Conservation (phyloP, 1,140 invertebrate genomes). For the Drosophila sechellia region DNA sequence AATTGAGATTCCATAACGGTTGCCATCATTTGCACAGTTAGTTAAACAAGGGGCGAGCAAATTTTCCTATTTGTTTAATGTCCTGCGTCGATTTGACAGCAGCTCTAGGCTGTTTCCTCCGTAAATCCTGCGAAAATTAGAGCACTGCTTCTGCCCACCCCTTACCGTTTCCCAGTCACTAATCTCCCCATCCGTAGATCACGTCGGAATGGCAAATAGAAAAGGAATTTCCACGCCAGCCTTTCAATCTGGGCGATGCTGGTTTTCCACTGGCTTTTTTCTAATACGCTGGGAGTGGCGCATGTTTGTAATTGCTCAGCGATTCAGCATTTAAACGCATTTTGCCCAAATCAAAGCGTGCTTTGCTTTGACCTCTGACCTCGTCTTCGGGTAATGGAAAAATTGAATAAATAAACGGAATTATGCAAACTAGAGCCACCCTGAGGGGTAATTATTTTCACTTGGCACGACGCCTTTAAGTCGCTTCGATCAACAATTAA, state of each 20-base stretch:
- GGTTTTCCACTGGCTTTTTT: slow-evolving; percentile 8
- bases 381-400: slow-evolving; percentile 24
- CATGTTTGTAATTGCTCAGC: slow-evolving; percentile 61
- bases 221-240: slow-evolving; percentile 57
- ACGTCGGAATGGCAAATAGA: slow-evolving; percentile 72
- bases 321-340: slow-evolving; percentile 48
- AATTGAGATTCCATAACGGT: slow-evolving; percentile 70
- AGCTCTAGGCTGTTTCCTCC: neutral
- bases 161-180: slow-evolving; percentile 50
- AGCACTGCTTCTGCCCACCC: slow-evolving; percentile 12
- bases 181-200: slow-evolving; percentile 32
- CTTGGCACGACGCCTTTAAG: neutral
- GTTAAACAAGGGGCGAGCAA: slow-evolving; percentile 60
- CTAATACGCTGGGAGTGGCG: slow-evolving; percentile 7
- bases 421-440: slow-evolving; percentile 20
- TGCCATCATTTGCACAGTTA: slow-evolving; percentile 72
- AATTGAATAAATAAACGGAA: slow-evolving; percentile 34
- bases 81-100: slow-evolving; percentile 54
- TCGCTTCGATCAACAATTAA: slow-evolving; percentile 1
- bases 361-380: slow-evolving; percentile 11
- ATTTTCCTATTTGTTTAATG: slow-evolving; percentile 72
- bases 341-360: slow-evolving; percentile 51
- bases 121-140: slow-evolving; percentile 10
- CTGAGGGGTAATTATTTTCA: slow-evolving; percentile 1
- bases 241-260: slow-evolving; percentile 13